phyloP scores from a whole-genome alignment of 2,888 invertebrate genomes.

The Stegana nigrithorax region DNA sequence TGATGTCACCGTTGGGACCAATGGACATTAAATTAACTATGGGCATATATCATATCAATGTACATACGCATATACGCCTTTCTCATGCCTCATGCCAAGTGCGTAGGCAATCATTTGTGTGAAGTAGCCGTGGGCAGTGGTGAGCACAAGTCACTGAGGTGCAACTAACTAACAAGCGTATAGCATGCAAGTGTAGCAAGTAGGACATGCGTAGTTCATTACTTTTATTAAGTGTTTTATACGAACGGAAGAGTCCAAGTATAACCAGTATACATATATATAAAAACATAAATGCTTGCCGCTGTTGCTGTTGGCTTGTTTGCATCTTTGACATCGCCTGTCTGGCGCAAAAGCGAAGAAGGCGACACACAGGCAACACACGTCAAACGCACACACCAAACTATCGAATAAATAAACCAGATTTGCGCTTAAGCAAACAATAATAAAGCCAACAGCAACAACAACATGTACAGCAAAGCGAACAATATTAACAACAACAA shows the following conservation, averaged over 20 bases:
- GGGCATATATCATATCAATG: too few species aligned
- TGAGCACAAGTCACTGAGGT: too few species aligned
- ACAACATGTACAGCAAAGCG: background rate
- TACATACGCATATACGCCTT: too few species aligned
- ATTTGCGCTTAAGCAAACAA: slow-evolving; percentile 40
- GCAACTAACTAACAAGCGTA: too few species aligned
- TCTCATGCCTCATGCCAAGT: too few species aligned
- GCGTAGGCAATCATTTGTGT: too few species aligned
- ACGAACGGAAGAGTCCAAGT: background rate
- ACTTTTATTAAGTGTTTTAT: background rate
- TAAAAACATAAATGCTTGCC: too few species aligned
- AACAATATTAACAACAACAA: background rate
- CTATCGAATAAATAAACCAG: slow-evolving; percentile 45
- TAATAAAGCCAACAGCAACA: background rate
- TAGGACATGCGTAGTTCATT: background rate
- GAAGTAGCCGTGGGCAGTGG: too few species aligned
- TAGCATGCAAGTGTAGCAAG: too few species aligned
- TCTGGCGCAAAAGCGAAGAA: slow-evolving; percentile 32
- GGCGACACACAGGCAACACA: slow-evolving; percentile 17
- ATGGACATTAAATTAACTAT: too few species aligned
- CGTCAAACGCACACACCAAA: slow-evolving; percentile 27
- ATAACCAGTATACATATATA: slow-evolving; percentile 1
- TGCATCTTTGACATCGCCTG: background rate
- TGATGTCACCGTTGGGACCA: too few species aligned
- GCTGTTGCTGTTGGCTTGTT: too few species aligned